Base-by-base conservation (phyloP, 2,113 vertebrate species). In the Nettapus auritus region DNA sequence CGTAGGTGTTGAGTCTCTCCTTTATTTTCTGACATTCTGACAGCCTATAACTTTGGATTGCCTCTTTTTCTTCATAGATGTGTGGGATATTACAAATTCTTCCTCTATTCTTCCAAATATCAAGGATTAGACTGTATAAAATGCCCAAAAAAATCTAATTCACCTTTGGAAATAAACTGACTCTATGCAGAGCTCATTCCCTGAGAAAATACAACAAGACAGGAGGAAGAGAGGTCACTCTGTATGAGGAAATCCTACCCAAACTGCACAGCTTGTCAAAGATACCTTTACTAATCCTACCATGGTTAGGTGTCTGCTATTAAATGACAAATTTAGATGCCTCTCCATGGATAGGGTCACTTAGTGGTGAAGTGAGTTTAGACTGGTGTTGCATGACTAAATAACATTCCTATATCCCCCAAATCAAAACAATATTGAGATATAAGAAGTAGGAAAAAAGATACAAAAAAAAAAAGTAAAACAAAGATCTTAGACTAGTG, bases 361-460 rank as follows among this genome's bases (percentile, higher is more conserved):
- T 36, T 46, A 20, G 31, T 50, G 8, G 7, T 53, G 14, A 86
- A 4, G 6, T n/a, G 33, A 62, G 29, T 62, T 92, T 82, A 85
- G 46, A 11, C 7, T 28, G 19, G 6, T 4, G 20, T 2, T 0
- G 0, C 2, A 0, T 52, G n/a, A 48, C 53, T 66, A 36, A 69
- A 42, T 63, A 90, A 33, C 3, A 10, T 28, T 50, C 17, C 17
- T 42, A 38, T 78, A 79, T n/a, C 68, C 40, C 18, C 42, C 13
- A 67, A 42, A 7, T 38, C 11, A 25, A 6, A 29, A 46, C 13
- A 77, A 9, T 7, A 66, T 6, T 42, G 9, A 8, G 5, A 42
- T 63, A 8, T 10, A 53, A 36, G 31, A 77, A 64, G 60, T 4
- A 40, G 29, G 4, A 4, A 52, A 19, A 64, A 68, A 81, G 80